A percentile compares a stretch with the other conserved stretches of the same genome.
phyloP scores from a whole-genome alignment of 2,797 vertebrate genomes.

The Enteromius afrohamiltoni region DNA sequence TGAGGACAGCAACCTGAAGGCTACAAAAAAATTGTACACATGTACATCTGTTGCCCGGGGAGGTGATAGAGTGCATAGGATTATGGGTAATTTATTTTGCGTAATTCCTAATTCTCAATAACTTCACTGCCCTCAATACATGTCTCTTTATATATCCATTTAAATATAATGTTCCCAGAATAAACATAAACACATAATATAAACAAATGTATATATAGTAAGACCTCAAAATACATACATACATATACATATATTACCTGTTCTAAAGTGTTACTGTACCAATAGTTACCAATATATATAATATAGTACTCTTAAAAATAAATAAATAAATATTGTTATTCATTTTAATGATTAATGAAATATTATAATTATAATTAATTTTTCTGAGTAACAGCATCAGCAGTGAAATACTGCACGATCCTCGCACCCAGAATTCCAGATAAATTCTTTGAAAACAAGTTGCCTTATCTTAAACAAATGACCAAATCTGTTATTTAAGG shows the following conservation, averaged over 20 bases:
- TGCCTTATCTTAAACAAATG: background rate
- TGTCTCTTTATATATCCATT: background rate
- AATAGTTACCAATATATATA: too few relatives aligned
- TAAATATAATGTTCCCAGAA: background rate
- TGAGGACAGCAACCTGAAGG: constrained; percentile 26
- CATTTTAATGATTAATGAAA: background rate
- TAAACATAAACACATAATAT: background rate
- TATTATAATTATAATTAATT: background rate
- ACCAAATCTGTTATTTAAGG: background rate
- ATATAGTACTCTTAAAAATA: too few relatives aligned
- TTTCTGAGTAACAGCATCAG: background rate
- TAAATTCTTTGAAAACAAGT: background rate
- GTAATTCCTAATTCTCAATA: background rate
- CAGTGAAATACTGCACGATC: background rate
- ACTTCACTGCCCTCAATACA: background rate
- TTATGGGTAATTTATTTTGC: background rate
- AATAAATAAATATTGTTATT: too few relatives aligned
- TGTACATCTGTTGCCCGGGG: background rate
- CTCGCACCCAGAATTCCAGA: background rate
- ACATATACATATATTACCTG: too few relatives aligned
- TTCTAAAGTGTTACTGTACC: too few relatives aligned
- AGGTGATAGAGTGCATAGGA: background rate
- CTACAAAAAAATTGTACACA: constrained; percentile 38
- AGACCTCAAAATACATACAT: too few relatives aligned
- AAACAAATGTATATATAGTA: background rate